These are phyloP conservation scores for Shinisaurus crocodilurus DNA, from an alignment of 2,113 vertebrate species.

Conservation along the genomic window DNA sequence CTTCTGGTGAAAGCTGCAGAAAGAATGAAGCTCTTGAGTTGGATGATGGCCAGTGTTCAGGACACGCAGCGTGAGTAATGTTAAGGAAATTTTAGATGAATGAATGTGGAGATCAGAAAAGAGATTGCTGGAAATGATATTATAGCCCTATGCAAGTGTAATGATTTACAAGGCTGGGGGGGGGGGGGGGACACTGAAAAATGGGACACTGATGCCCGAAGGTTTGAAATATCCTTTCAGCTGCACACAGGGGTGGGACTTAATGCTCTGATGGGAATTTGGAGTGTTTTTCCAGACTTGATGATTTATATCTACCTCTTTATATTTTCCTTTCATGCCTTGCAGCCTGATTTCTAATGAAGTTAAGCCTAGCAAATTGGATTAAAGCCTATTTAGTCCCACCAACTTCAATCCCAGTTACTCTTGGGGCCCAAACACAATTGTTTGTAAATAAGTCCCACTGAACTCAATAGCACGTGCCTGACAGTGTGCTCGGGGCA, in stretches of 20 bases:
- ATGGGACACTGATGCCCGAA: not conserved
- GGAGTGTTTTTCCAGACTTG: not conserved
- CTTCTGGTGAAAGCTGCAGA: slow-evolving; percentile 91
- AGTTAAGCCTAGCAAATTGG: not conserved
- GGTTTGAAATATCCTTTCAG: not conserved
- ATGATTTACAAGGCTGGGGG: not conserved
- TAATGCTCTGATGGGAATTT: not conserved
- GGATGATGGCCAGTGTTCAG: slow-evolving; percentile 50
- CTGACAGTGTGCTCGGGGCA: not conserved
- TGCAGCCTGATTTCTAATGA: not conserved
- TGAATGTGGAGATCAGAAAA: slow-evolving; percentile 32
- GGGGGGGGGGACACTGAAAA: not conserved
- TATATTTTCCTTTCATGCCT: not conserved
- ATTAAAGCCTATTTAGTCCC: not conserved
- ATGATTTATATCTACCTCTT: not conserved
- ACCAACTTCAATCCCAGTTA: not conserved
- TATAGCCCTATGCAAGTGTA: not conserved
- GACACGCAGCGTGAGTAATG: not conserved
- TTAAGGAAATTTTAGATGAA: slow-evolving; percentile 25
- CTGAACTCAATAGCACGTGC: not conserved
- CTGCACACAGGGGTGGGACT: not conserved
- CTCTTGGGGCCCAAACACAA: not conserved
- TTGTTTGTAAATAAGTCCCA: not conserved
- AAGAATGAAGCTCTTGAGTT: slow-evolving; percentile 77
- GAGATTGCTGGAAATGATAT: slow-evolving; percentile 23